phyloP scores from a whole-genome alignment of 2,888 invertebrate genomes.

The Noctuana brunneofusca region DNA sequence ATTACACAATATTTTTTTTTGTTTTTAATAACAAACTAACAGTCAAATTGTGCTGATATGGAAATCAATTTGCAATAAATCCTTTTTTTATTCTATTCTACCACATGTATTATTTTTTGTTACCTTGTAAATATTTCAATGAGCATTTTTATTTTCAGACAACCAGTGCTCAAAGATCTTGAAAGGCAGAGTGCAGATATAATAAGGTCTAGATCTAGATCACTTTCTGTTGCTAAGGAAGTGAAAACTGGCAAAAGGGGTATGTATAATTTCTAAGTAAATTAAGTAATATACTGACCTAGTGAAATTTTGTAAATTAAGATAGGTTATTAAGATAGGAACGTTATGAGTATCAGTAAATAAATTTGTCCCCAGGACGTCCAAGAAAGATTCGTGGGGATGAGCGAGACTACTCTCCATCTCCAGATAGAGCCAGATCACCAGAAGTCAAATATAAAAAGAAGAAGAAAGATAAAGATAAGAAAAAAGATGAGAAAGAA shows the following conservation, averaged over 20 bases:
- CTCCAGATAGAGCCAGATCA: slow-evolving; percentile 59
- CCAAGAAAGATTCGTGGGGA: slow-evolving; percentile 57
- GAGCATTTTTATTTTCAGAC: slow-evolving; percentile 49
- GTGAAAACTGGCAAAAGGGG: slow-evolving; percentile 59
- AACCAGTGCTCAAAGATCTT: slow-evolving; percentile 72
- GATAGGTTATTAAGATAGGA: too few species aligned
- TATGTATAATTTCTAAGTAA: too few species aligned
- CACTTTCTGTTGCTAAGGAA: slow-evolving; percentile 70
- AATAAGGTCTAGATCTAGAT: slow-evolving; percentile 72
- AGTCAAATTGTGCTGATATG: too few species aligned
- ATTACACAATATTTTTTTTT: not conserved
- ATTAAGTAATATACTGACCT: too few species aligned
- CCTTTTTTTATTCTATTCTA: not conserved
- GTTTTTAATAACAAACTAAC: not conserved
- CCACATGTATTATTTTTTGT: too few species aligned
- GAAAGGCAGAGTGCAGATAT: slow-evolving; percentile 78
- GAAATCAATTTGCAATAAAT: too few species aligned
- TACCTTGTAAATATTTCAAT: too few species aligned
- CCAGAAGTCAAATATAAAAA: slow-evolving; percentile 67
- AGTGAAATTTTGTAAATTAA: too few species aligned
- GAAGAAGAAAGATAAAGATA: slow-evolving; percentile 67
- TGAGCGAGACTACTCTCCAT: slow-evolving; percentile 64
- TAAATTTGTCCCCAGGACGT: slow-evolving; percentile 50
- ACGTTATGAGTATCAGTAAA: too few species aligned
- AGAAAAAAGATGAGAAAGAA: slow-evolving; percentile 55